Evolutionary conservation across 2,888 invertebrate genomes (phyloP), one percentile per base, ranked within the genome.

Genomic region (Cataglyphis altisquamis): DNA sequence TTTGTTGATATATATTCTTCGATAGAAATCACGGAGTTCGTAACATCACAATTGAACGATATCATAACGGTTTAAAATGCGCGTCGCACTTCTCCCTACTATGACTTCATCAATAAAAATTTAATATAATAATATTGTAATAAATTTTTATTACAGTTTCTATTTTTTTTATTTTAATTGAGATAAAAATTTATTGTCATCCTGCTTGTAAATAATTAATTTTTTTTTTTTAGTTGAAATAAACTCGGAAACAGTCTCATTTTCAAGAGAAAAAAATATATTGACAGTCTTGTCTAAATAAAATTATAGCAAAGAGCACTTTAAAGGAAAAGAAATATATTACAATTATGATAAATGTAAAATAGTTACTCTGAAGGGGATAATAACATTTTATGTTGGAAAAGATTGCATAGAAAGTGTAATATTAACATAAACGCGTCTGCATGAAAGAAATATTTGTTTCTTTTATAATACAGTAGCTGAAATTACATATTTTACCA

Each of bases 1-100:
- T 60, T 77, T 45, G 55, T 39, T 32, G 75, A 67, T 84, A 70
- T 84, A 8, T 81, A 83, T 81, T 77, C 75, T 84, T 57, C 73
- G 68, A 9, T 18, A 29, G 55, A 70, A 64, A 25, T 39, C 63
- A 52, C 0, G 32, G 45, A 29, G 74, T 84, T 83, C 25, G 64
- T 70, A 67, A 63, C 68, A 39, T 21, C n/a, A 8, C 55, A 60
- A 62, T 78, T 41, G 29, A 8, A 3, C 52, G 25, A 39, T 36
- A 60, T 55, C 32, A 57, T 4, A 15, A 29, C 1, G 9, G 5
- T 12, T 41, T 55, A 55, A 77, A 77, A n/a, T 77, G 18, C 18
- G n/a, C 18, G 4, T 41, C 29, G 36, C 62, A 60, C 60, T 45
- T 57, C 25, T 64, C 25, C 12, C n/a, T 52, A 12, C 36, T 55